Evolutionary conservation across 2,113 vertebrate species (phyloP).

Genomic region (Psettodes erumei): DNA sequence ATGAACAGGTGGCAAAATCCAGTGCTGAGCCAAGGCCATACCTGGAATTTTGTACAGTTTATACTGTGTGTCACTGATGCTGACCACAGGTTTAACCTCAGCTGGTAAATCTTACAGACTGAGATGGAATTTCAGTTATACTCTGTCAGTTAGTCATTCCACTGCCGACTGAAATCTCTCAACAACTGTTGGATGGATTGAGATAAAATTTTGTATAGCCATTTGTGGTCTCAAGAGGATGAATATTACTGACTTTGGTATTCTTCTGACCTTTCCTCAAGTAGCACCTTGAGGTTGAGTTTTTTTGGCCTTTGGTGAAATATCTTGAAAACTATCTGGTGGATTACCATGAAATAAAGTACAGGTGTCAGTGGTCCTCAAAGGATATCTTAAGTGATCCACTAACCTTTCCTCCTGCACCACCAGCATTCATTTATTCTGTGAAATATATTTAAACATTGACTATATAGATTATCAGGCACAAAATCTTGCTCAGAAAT

Average conservation of each 20-base stretch:
- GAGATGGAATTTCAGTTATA: background rate
- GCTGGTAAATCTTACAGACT: background rate
- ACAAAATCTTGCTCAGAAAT: background rate
- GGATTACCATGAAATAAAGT: too few species aligned
- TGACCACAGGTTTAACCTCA: background rate
- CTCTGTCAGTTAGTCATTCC: too few species aligned
- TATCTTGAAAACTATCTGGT: too few species aligned
- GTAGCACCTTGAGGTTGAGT: too few species aligned
- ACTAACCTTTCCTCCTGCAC: background rate
- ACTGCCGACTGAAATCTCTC: background rate
- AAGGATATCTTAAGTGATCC: background rate
- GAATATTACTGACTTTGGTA: background rate
- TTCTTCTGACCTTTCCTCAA: background rate
- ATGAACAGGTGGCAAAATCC: constrained; percentile 1
- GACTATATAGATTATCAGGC: background rate
- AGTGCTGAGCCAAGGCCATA: background rate
- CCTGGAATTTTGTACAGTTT: too few species aligned
- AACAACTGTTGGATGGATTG: background rate
- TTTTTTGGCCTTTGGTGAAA: too few species aligned
- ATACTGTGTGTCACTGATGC: background rate
- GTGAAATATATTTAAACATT: background rate
- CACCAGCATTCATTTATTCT: background rate
- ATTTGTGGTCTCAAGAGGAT: background rate
- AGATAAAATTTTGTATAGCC: background rate
- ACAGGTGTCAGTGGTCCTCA: too few species aligned